These are phyloP conservation scores for Mylabris sibirica DNA, from an alignment of 2,888 invertebrate species.

Conservation along the genomic window DNA sequence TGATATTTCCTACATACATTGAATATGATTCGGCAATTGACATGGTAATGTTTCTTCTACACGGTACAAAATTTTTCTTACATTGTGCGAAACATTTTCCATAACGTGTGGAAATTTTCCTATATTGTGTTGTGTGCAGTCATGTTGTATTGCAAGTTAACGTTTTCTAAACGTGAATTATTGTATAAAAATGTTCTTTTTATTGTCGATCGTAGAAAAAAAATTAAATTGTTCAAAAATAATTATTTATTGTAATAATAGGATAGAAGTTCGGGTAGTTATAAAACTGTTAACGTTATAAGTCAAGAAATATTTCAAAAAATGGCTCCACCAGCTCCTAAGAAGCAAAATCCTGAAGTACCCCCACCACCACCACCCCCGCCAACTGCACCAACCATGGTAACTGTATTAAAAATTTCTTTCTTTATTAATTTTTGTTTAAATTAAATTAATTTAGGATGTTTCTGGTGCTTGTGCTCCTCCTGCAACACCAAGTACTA, in stretches of 20 bases:
- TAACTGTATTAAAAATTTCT: background rate
- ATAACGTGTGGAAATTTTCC: too few species aligned
- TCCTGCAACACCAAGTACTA: slow-evolving; percentile 34
- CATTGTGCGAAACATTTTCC: too few species aligned
- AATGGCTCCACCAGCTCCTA: slow-evolving; percentile 71
- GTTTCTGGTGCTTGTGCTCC: too few species aligned
- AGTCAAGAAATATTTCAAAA: slow-evolving; percentile 89
- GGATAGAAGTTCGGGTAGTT: slow-evolving; percentile 67
- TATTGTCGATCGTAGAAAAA: too few species aligned
- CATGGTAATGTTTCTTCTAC: too few species aligned
- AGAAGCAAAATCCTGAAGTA: slow-evolving; percentile 74
- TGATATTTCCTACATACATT: too few species aligned
- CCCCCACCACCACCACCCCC: slow-evolving; percentile 87
- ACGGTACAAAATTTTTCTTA: too few species aligned
- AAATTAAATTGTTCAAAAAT: too few species aligned
- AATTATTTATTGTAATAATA: slow-evolving; percentile 45
- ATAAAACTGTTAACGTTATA: slow-evolving; percentile 88
- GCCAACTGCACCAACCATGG: slow-evolving; percentile 72
- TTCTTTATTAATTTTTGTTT: background rate
- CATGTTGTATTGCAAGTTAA: too few species aligned
- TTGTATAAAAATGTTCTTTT: background rate
- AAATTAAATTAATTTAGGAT: slow-evolving; percentile 30
- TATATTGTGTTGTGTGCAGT: too few species aligned
- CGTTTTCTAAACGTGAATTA: too few species aligned
- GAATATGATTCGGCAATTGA: too few species aligned